Conservation (phyloP, 2,113 vertebrate genomes). For the Scartelaos histophorus region DNA sequence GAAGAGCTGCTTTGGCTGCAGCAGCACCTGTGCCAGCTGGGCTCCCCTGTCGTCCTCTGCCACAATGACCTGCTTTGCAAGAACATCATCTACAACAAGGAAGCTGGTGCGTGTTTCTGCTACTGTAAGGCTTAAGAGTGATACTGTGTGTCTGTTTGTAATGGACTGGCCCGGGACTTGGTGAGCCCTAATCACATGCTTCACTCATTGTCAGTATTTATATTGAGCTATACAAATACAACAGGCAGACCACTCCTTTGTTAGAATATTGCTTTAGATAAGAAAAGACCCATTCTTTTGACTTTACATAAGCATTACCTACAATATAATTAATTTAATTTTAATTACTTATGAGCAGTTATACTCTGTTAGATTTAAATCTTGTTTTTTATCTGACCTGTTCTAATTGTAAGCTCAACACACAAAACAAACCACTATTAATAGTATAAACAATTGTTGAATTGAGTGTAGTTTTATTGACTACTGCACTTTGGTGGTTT, state of each 20-base stretch:
- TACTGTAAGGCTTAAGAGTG: slow-evolving; percentile 22
- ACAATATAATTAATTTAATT: not conserved
- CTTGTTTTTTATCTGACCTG: slow-evolving; percentile 27
- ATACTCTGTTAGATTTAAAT: not conserved
- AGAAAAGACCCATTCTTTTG: not conserved
- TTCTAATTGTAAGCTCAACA: slow-evolving; percentile 53
- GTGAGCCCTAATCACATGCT: slow-evolving; percentile 32
- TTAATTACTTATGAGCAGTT: not conserved
- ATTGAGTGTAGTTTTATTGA: slow-evolving; percentile 24
- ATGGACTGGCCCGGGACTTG: slow-evolving; percentile 41
- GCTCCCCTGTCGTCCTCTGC: slow-evolving; percentile 95
- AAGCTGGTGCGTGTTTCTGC: slow-evolving; percentile 83
- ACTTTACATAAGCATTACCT: not conserved
- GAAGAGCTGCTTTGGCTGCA: slow-evolving; percentile 95
- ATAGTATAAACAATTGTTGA: slow-evolving; percentile 27
- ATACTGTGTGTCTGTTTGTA: slow-evolving; percentile 41
- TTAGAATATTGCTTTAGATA: not conserved
- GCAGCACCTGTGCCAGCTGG: slow-evolving; percentile 87
- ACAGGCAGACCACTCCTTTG: slow-evolving; percentile 29
- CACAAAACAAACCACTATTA: slow-evolving; percentile 8
- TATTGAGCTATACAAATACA: slow-evolving; percentile 34
- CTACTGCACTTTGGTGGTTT: slow-evolving; percentile 32
- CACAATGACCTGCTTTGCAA: slow-evolving; percentile 99
- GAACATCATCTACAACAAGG: slow-evolving; percentile 97
- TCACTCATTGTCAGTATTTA: slow-evolving; percentile 47